These are phyloP conservation scores for Bovichtus variegatus DNA, from an alignment of 2,797 vertebrate genomes.

Conservation along the genomic window DNA sequence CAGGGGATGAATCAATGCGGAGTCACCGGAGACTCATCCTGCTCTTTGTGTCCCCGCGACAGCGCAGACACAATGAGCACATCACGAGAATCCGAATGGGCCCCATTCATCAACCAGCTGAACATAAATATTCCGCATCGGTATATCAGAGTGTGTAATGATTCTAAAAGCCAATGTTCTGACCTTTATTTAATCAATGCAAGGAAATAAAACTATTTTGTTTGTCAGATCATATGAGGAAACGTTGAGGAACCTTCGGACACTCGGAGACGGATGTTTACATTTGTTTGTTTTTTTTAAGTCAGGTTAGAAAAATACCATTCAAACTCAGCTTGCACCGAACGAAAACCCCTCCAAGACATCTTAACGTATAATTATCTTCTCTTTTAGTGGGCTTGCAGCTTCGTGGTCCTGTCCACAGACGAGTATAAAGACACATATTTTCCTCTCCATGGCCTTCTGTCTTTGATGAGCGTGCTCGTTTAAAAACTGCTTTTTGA, in stretches of 20 bases:
- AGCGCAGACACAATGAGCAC: conserved; percentile 10
- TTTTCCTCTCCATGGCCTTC: too few species aligned
- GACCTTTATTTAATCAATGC: conserved; percentile 60
- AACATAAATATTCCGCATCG: conserved; percentile 24
- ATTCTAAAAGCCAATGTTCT: conserved; percentile 57
- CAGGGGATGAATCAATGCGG: conserved; percentile 50
- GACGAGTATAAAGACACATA: too few species aligned
- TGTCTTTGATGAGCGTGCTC: too few species aligned
- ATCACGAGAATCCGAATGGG: conserved; percentile 25
- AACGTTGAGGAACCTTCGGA: not conserved
- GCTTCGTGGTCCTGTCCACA: too few species aligned
- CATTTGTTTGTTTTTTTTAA: too few species aligned
- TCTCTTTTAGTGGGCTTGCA: not conserved
- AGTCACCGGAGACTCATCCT: conserved; percentile 18
- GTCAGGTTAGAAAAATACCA: not conserved
- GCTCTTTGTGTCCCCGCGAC: conserved; percentile 10
- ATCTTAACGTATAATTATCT: not conserved
- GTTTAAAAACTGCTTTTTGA: too few species aligned
- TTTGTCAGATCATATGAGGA: not conserved
- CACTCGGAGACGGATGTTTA: not conserved
- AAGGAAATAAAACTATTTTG: conserved; percentile 31
- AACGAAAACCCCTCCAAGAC: not conserved
- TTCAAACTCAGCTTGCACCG: not conserved
- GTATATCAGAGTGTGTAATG: conserved; percentile 36
- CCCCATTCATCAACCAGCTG: conserved; percentile 56